Evolutionary conservation across 2,113 vertebrate genomes (phyloP), one percentile per base, ranked within the genome.

Genomic region (Oriolus oriolus): DNA sequence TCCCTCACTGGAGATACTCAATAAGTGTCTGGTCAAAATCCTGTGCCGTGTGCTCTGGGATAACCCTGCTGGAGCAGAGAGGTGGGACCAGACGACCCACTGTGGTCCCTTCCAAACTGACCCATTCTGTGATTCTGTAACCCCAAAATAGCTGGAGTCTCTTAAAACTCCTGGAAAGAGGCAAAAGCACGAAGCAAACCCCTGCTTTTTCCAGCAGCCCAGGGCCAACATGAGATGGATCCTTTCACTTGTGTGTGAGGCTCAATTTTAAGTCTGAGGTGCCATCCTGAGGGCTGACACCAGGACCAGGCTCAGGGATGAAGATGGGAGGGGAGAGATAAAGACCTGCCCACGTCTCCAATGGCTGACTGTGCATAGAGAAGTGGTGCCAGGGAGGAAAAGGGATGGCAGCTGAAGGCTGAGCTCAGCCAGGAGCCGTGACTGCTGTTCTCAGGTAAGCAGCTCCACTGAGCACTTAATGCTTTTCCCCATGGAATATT

Each of bases 111-210:
- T 56, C 35, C 35, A 64, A 56, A 2, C 9, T 1, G 3, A 42
- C 16, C 30, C 35, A 15, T 20, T 49, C 56, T n/a, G 39, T 61
- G n/a, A n/a, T 30, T 54, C 65, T 56, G 57, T 31, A 3, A 39
- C 18, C 31, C 20, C 31, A 53, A 6, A 77, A 77, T 0, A 60
- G 21, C 21, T 5, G 10, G 24, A 70, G 42, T 70, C 4, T 23
- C n/a, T 74, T 50, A 45, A 54, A 84, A 59, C 22, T 49, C 28
- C 30, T 13, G 28, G 17, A 42, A 53, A 77, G 0, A 3, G 53
- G 7, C 0, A 0, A 33, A 52, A 54, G 10, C 1, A 1, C 1
- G 7, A 28, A 78, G 50, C 24, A 53, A 87, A 75, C 0, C 0
- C 8, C 28, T 35, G 8, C 30, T 65, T 37, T 30, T 19, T 45